A percentile compares a stretch with the other conserved stretches of the same genome.
These are phyloP conservation scores for Dexiosoma caninum DNA, from an alignment of 2,888 invertebrate species.

Conservation along the genomic window DNA sequence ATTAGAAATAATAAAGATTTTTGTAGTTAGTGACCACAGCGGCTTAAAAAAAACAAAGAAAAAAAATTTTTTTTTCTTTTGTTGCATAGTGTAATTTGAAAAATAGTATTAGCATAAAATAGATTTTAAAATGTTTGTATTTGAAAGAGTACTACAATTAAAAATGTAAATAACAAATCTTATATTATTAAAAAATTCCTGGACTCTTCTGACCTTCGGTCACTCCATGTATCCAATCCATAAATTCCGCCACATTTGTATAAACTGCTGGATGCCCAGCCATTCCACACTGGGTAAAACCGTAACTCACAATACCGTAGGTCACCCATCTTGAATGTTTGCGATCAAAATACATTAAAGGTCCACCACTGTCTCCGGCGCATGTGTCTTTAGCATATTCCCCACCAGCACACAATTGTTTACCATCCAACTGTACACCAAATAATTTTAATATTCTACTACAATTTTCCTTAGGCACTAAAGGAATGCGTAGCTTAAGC, in stretches of 20 bases:
- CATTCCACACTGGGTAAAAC: slow-evolving; percentile 82
- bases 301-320: slow-evolving; percentile 84
- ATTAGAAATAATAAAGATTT: too few species aligned
- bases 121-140: not conserved
- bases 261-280: slow-evolving; percentile 85
- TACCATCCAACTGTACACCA: slow-evolving; percentile 79
- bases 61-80: too few species aligned
- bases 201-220: slow-evolving; percentile 17
- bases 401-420: slow-evolving; percentile 86
- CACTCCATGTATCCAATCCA: slow-evolving; percentile 81
- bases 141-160: not conserved
- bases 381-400: slow-evolving; percentile 84
- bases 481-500: slow-evolving; percentile 81
- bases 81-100: too few species aligned
- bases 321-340: slow-evolving; percentile 80
- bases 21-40: too few species aligned
- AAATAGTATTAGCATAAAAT: too few species aligned
- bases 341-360: slow-evolving; percentile 81
- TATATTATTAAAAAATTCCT: not conserved
- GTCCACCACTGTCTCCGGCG: slow-evolving; percentile 84
- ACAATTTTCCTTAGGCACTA: slow-evolving; percentile 80
- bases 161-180: not conserved
- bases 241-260: slow-evolving; percentile 81
- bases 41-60: too few species aligned
- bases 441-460: slow-evolving; percentile 78